Percentiles rank a stretch among this genome's conserved stretches.
phyloP scores from a whole-genome alignment of 2,113 vertebrate genomes.

The Otus sunia region DNA sequence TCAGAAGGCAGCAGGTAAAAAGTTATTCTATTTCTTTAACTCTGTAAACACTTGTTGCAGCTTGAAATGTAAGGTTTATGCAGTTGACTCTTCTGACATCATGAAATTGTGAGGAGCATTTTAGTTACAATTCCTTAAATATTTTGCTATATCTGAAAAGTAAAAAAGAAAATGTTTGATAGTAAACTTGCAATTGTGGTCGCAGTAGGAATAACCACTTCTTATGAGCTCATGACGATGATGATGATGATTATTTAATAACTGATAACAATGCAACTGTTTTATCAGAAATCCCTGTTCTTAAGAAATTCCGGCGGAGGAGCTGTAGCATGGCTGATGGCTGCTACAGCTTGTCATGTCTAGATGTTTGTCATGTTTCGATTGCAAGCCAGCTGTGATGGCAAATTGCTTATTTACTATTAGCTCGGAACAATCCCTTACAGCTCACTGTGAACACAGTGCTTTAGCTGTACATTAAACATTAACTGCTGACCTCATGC shows the following conservation, averaged over 20 bases:
- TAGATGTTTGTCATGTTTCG: neutral
- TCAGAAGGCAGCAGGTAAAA: neutral
- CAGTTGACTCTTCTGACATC: neutral
- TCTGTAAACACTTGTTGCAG: neutral
- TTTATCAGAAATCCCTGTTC: neutral
- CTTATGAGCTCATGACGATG: neutral
- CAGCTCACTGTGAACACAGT: neutral
- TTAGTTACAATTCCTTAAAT: neutral
- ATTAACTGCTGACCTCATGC: constrained; percentile 6
- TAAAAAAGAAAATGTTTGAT: neutral
- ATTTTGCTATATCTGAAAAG: neutral
- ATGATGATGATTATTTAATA: no score
- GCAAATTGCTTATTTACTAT: constrained; percentile 14
- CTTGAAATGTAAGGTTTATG: neutral
- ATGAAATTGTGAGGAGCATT: neutral
- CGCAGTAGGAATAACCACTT: neutral
- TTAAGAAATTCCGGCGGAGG: neutral
- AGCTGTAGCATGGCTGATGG: neutral
- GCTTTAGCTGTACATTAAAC: neutral
- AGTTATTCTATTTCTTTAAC: neutral
- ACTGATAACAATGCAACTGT: neutral
- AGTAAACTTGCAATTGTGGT: neutral
- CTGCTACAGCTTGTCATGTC: neutral
- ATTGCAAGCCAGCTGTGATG: constrained; percentile 8
- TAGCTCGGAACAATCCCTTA: neutral